These are phyloP conservation scores for Penaeus chinensis DNA, from an alignment of 1,140 invertebrate genomes.

Conservation along the genomic window DNA sequence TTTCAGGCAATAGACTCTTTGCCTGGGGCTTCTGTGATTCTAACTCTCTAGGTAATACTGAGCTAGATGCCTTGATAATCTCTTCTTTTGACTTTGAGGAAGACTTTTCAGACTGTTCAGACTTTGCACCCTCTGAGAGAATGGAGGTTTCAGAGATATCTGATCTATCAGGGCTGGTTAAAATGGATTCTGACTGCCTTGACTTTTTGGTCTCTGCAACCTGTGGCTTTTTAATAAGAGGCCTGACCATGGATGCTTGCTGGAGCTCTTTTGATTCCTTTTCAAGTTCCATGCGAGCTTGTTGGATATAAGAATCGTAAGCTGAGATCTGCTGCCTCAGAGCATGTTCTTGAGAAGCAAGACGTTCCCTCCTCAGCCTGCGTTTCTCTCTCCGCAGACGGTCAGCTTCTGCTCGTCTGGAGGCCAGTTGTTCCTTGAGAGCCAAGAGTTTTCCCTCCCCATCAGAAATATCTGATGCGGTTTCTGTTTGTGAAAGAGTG, in stretches of 20 bases:
- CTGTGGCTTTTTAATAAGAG: slow-evolving; percentile 72
- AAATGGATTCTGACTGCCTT: slow-evolving; percentile 27
- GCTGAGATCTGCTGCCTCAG: slow-evolving; percentile 73
- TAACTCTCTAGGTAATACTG: neutral
- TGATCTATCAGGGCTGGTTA: slow-evolving; percentile 51
- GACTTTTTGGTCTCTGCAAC: slow-evolving; percentile 64
- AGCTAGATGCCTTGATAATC: neutral
- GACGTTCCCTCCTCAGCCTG: slow-evolving; percentile 69
- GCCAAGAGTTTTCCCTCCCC: slow-evolving; percentile 71
- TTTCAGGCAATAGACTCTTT: neutral
- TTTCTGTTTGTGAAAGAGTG: slow-evolving; percentile 71
- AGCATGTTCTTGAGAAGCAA: slow-evolving; percentile 71
- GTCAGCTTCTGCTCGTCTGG: slow-evolving; percentile 71
- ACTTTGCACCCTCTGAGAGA: slow-evolving; percentile 40
- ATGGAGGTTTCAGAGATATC: slow-evolving; percentile 49
- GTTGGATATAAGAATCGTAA: slow-evolving; percentile 71
- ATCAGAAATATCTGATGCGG: slow-evolving; percentile 72
- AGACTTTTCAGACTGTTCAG: slow-evolving; percentile 30
- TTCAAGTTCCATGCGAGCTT: slow-evolving; percentile 69
- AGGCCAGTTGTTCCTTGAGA: slow-evolving; percentile 71
- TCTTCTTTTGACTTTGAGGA: slow-evolving; percentile 19
- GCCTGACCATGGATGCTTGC: slow-evolving; percentile 67
- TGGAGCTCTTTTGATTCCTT: slow-evolving; percentile 67
- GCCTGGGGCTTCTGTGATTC: neutral
- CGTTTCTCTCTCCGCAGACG: slow-evolving; percentile 70